phyloP scores from a whole-genome alignment of 1,140 invertebrate genomes.

The Gryllus bimaculatus region DNA sequence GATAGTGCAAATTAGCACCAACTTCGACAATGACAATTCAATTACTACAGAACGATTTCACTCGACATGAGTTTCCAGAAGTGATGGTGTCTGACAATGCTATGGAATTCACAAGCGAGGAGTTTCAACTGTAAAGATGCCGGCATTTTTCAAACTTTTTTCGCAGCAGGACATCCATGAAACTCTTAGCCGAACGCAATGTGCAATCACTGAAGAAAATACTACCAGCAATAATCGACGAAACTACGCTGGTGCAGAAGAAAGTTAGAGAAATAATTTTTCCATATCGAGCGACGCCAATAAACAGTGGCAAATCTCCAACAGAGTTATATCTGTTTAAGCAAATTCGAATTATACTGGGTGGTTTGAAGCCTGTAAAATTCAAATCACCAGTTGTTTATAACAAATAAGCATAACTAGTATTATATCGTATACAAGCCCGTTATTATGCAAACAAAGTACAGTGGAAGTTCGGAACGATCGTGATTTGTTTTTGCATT shows the following conservation, averaged over 20 bases:
- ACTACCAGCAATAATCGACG: no score
- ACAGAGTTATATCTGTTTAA: not conserved
- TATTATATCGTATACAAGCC: not conserved
- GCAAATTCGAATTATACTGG: not conserved
- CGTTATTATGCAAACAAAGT: not conserved
- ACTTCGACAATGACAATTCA: not conserved
- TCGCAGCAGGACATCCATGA: slow-evolving; percentile 27
- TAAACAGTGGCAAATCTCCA: not conserved
- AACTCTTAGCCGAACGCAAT: slow-evolving; percentile 30
- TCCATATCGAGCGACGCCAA: not conserved
- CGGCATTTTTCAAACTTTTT: slow-evolving; percentile 28
- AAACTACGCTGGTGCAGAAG: not conserved
- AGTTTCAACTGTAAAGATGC: slow-evolving; percentile 26
- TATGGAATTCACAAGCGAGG: slow-evolving; percentile 23
- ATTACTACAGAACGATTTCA: not conserved
- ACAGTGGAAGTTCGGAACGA: not conserved
- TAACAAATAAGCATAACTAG: not conserved
- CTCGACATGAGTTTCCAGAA: not conserved
- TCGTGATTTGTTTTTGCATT: not conserved
- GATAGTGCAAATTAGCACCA: not conserved
- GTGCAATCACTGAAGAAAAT: slow-evolving; percentile 33
- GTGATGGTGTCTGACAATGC: slow-evolving; percentile 22
- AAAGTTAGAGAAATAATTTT: not conserved
- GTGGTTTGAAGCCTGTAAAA: not conserved
- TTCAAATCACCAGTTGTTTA: not conserved